A percentile compares a stretch with the other conserved stretches of the same genome.
These are phyloP conservation scores for Myotis lucifugus DNA, from an alignment of 2,113 vertebrate species.

Conservation along the genomic window DNA sequence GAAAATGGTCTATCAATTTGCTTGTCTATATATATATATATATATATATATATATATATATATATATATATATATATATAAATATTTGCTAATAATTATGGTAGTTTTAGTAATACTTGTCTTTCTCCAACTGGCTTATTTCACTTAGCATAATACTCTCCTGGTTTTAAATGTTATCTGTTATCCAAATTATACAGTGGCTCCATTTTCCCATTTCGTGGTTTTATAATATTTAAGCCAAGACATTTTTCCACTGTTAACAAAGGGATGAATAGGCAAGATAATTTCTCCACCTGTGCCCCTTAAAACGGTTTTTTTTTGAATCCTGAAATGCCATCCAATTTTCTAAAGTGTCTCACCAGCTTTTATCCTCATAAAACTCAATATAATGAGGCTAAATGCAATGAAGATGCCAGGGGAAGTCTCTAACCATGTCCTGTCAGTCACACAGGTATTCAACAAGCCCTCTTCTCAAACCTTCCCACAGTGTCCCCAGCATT, in stretches of 20 bases:
- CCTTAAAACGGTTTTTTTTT: not conserved
- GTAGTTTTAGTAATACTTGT: not conserved
- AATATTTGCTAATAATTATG: not conserved
- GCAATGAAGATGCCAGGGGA: slow-evolving; percentile 18
- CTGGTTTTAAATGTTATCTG: not conserved
- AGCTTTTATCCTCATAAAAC: slow-evolving; percentile 35
- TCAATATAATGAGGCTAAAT: slow-evolving; percentile 20
- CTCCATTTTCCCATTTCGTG: not conserved
- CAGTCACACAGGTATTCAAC: not conserved
- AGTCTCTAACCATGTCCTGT: not conserved
- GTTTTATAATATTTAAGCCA: not conserved
- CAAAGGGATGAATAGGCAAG: not conserved
- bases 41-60: no score
- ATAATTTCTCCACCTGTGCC: not conserved
- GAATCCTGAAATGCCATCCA: slow-evolving; percentile 46
- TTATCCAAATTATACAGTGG: not conserved
- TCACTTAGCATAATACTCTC: no score
- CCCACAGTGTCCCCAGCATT: not conserved
- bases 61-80: no score
- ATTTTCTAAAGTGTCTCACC: slow-evolving; percentile 42
- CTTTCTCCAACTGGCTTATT: no score
- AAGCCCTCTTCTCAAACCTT: not conserved
- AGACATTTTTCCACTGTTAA: not conserved
- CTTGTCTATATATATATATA: no score
- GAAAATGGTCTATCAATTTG: no score